A percentile compares a stretch with the other conserved stretches of the same genome.
Evolutionary conservation across 2,797 vertebrate species (phyloP).

Genomic region (Epinephelus awoara): DNA sequence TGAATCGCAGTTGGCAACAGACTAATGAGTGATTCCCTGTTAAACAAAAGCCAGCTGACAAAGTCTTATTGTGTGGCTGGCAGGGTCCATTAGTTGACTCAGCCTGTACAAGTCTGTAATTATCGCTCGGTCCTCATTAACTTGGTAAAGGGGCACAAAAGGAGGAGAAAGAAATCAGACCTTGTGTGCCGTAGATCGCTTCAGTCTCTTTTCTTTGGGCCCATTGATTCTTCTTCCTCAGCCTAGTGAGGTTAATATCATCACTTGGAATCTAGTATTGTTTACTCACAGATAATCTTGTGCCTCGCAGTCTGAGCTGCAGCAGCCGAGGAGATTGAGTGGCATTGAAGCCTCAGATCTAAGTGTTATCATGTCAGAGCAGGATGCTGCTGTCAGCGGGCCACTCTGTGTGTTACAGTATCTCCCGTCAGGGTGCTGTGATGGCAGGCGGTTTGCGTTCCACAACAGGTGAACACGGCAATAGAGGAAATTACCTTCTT

Average conservation of each 20-base stretch:
- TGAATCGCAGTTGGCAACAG: slow-evolving; percentile 49
- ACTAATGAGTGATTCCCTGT: slow-evolving; percentile 57
- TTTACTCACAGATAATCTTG: slow-evolving; percentile 13
- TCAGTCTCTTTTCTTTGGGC: not conserved
- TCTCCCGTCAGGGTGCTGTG: not conserved
- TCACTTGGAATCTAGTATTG: slow-evolving; percentile 26
- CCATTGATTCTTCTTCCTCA: not conserved
- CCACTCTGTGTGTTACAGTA: not conserved
- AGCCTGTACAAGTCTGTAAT: slow-evolving; percentile 30
- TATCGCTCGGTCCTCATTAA: slow-evolving; percentile 36
- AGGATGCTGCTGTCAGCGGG: slow-evolving; percentile 52
- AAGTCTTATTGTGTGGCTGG: slow-evolving; percentile 40
- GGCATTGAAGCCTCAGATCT: slow-evolving; percentile 34
- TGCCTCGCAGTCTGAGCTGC: slow-evolving; percentile 3
- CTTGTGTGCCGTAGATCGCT: not conserved
- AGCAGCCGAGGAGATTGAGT: slow-evolving; percentile 30
- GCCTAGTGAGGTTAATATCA: slow-evolving; percentile 18
- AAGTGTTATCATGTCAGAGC: slow-evolving; percentile 52
- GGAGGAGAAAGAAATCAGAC: slow-evolving; percentile 15
- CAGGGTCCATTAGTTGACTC: slow-evolving; percentile 40
- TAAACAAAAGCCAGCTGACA: slow-evolving; percentile 54
- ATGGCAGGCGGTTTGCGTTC: slow-evolving; percentile 12
- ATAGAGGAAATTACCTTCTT: slow-evolving; percentile 40
- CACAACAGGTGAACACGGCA: slow-evolving; percentile 20
- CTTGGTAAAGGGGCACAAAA: slow-evolving; percentile 42